These are phyloP conservation scores for Lota lota DNA, from an alignment of 2,113 vertebrate genomes.

Conservation along the genomic window DNA sequence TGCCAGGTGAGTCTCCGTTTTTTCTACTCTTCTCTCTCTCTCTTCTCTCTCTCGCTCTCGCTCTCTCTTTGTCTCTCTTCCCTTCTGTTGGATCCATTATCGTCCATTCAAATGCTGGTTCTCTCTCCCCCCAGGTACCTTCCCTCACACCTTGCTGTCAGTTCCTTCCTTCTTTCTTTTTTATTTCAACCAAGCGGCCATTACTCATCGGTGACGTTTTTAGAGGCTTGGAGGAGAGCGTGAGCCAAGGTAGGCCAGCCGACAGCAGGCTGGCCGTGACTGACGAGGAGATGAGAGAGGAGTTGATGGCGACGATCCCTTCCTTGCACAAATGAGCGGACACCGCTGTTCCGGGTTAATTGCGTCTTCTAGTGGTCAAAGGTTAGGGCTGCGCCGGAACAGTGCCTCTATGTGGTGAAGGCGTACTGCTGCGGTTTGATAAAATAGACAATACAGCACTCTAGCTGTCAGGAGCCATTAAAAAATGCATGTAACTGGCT, in stretches of 20 bases:
- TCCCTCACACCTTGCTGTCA: slow-evolving; percentile 44
- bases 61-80: slow-evolving; percentile 2
- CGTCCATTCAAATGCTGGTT: slow-evolving; percentile 47
- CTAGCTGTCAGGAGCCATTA: no score
- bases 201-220: slow-evolving; percentile 50
- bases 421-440: background rate
- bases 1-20: slow-evolving; percentile 27
- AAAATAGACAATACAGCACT: slow-evolving; percentile 1
- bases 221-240: slow-evolving; percentile 16
- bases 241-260: slow-evolving; percentile 13
- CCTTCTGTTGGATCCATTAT: slow-evolving; percentile 38
- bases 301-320: slow-evolving; percentile 17
- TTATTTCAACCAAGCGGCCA: slow-evolving; percentile 46
- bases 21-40: slow-evolving; percentile 29
- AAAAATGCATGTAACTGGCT: no score
- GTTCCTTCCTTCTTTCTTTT: slow-evolving; percentile 42
- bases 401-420: slow-evolving; percentile 2
- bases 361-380: background rate
- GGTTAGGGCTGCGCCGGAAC: background rate
- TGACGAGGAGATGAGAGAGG: slow-evolving; percentile 39
- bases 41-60: slow-evolving; percentile 23
- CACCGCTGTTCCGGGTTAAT: slow-evolving; percentile 13
- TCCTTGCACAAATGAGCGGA: slow-evolving; percentile 21
- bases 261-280: slow-evolving; percentile 27
- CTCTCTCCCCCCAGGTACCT: slow-evolving; percentile 30